phyloP scores from a whole-genome alignment of 2,113 vertebrate genomes.

The Oreochromis spilurus region DNA sequence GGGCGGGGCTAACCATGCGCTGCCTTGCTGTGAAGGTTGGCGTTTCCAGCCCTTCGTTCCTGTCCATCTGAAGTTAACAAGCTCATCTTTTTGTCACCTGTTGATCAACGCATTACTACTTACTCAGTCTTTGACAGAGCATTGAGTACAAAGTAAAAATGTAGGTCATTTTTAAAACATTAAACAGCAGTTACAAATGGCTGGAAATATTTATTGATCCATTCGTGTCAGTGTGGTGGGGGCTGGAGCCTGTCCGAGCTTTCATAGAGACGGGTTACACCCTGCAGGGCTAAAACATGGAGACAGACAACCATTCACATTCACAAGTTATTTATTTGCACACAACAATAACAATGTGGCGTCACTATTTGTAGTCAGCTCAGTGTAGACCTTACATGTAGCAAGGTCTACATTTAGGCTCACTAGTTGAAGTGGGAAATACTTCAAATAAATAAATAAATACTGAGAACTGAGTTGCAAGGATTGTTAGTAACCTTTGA shows the following conservation, averaged over 20 bases:
- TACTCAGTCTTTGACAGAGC: not conserved
- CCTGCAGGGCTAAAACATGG: not conserved
- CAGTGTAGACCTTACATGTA: not conserved
- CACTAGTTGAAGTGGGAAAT: not conserved
- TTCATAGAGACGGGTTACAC: not conserved
- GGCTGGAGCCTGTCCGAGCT: not conserved
- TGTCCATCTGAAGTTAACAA: not conserved
- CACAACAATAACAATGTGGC: not conserved
- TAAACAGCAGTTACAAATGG: not conserved
- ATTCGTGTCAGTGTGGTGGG: not conserved
- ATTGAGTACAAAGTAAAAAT: not conserved
- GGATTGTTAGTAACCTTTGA: not conserved
- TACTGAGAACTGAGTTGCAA: not conserved
- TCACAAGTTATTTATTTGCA: not conserved
- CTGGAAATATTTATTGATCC: accelerated
- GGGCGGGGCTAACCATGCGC: accelerated
- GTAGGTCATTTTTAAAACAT: not conserved
- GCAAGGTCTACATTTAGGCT: not conserved
- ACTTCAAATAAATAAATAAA: not conserved
- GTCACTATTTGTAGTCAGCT: not conserved
- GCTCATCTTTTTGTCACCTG: not conserved
- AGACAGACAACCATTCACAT: not conserved
- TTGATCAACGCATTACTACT: not conserved
- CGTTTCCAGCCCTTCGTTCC: not conserved
- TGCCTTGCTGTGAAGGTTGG: not conserved